phyloP scores from a whole-genome alignment of 2,888 invertebrate genomes.

The Napeogenes sylphis region DNA sequence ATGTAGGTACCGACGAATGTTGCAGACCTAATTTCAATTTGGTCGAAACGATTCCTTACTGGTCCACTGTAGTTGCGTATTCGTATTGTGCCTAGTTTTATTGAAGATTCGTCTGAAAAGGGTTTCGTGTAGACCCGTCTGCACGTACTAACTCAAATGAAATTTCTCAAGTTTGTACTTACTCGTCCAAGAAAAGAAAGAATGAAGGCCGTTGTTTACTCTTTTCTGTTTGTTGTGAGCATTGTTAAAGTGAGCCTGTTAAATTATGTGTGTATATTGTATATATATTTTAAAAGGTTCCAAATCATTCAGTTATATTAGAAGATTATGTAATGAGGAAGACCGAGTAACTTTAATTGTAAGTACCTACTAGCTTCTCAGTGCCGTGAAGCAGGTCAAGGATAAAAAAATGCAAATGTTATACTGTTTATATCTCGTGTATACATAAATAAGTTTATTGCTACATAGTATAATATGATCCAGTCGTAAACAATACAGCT shows the following conservation, averaged over 20 bases:
- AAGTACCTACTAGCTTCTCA: background rate
- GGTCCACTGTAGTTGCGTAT: constrained; percentile 39
- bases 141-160: constrained; percentile 72
- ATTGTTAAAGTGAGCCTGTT: background rate
- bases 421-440: no score
- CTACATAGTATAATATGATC: no score
- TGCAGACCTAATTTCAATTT: constrained; percentile 66
- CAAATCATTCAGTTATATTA: no score
- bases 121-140: constrained; percentile 58
- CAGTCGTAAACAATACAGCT: no score
- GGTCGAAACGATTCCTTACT: constrained; percentile 53
- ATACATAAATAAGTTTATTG: no score
- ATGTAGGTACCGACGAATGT: constrained; percentile 31
- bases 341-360: background rate
- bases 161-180: constrained; percentile 45
- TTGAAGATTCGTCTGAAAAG: constrained; percentile 23
- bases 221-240: background rate
- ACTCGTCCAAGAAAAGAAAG: constrained; percentile 11
- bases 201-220: background rate
- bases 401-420: background rate
- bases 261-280: background rate
- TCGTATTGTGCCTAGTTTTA: constrained; percentile 22
- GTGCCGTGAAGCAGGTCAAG: background rate
- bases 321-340: background rate
- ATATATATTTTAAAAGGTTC: no score